phyloP scores from a whole-genome alignment of 1,140 invertebrate genomes.

The Lamellibrachia luymesi region DNA sequence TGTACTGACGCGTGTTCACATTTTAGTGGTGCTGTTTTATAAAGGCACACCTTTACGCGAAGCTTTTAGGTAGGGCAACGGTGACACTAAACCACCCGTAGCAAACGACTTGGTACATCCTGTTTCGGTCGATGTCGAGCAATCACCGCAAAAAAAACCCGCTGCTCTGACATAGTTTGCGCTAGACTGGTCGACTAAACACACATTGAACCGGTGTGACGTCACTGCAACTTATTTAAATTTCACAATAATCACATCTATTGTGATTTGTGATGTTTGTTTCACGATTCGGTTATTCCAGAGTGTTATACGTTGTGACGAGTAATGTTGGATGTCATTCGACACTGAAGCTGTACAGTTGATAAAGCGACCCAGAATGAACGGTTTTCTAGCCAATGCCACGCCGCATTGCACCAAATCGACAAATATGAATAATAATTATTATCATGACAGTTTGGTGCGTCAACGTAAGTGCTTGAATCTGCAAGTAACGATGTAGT shows the following conservation, averaged over 20 bases:
- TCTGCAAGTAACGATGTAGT: too few relatives aligned
- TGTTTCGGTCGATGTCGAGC: background rate
- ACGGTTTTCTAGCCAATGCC: background rate
- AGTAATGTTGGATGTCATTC: background rate
- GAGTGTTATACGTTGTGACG: background rate
- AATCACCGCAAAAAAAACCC: background rate
- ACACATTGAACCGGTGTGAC: background rate
- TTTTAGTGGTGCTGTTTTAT: background rate
- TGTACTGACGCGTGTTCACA: background rate
- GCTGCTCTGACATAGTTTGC: background rate
- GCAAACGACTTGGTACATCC: background rate
- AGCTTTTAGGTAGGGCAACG: background rate
- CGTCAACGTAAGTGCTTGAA: too few relatives aligned
- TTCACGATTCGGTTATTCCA: background rate
- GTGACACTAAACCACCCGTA: background rate
- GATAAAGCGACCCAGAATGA: too few relatives aligned
- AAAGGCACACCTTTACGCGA: background rate
- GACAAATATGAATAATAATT: too few relatives aligned
- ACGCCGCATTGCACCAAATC: background rate
- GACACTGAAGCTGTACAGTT: too few relatives aligned
- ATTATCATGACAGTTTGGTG: too few relatives aligned
- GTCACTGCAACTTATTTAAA: background rate
- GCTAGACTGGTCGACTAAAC: background rate
- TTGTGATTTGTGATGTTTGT: background rate
- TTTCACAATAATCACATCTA: background rate